phyloP scores from a whole-genome alignment of 2,797 vertebrate species.

The Syngnathus rostellatus region DNA sequence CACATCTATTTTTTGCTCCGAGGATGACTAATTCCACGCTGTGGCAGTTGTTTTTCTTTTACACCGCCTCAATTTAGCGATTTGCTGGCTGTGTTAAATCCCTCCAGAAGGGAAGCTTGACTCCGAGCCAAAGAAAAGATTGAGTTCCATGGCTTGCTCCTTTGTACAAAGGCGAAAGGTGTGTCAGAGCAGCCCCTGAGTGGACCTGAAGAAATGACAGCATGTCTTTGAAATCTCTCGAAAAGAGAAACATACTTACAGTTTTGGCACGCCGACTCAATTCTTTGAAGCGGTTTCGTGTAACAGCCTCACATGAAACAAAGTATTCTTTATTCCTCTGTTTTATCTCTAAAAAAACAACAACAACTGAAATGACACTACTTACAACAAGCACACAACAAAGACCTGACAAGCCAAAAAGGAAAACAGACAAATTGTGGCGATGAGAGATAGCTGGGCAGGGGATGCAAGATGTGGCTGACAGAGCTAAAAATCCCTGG shows the following conservation, averaged over 20 bases:
- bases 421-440: not conserved
- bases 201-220: constrained; percentile 15
- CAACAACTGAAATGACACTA: not conserved
- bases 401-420: not conserved
- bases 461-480: not conserved
- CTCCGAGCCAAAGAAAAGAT: constrained; percentile 44
- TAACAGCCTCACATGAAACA: not conserved
- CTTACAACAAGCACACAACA: not conserved
- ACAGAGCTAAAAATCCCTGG: not conserved
- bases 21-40: constrained; percentile 36
- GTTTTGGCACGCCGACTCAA: not conserved
- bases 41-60: not conserved
- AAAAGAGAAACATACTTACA: constrained; percentile 2
- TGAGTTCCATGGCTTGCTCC: constrained; percentile 39
- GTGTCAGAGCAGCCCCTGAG: constrained; percentile 20
- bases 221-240: constrained; percentile 25
- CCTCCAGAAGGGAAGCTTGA: constrained; percentile 36
- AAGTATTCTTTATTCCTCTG: not conserved
- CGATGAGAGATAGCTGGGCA: not conserved
- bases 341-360: not conserved
- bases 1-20: constrained; percentile 25
- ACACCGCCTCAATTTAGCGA: constrained; percentile 23
- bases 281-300: not conserved
- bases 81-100: constrained; percentile 45
- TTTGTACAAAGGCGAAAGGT: constrained; percentile 31